phyloP scores from a whole-genome alignment of 2,797 vertebrate species.

The Fistularia commersonii region DNA sequence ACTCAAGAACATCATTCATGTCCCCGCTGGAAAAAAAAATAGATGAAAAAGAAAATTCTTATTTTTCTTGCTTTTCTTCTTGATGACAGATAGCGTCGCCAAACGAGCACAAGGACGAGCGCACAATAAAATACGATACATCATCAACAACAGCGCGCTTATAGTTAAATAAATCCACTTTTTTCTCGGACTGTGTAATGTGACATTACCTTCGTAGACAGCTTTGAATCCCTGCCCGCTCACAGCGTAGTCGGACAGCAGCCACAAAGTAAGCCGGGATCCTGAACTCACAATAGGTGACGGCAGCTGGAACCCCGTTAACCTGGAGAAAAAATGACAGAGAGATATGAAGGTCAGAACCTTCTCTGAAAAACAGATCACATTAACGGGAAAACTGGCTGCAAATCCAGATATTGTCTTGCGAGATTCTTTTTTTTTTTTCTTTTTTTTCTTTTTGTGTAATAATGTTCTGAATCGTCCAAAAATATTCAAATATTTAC shows the following conservation, averaged over 20 bases:
- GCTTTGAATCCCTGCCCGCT: constrained; percentile 97
- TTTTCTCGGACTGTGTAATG: background rate
- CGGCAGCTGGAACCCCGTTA: constrained; percentile 97
- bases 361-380: constrained; percentile 15
- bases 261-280: constrained; percentile 87
- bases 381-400: constrained; percentile 41
- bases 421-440: constrained; percentile 30
- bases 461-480: constrained; percentile 34
- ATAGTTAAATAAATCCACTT: too few species aligned
- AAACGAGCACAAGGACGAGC: too few species aligned
- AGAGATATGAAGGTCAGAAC: constrained; percentile 25
- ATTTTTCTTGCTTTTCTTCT: background rate
- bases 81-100: too few species aligned
- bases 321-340: constrained; percentile 69
- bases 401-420: constrained; percentile 44
- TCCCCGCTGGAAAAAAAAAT: background rate
- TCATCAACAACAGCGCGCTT: too few species aligned
- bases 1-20: background rate
- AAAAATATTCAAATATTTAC: too few species aligned
- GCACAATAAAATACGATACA: too few species aligned
- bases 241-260: constrained; percentile 94
- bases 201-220: constrained; percentile 87
- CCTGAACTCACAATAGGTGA: constrained; percentile 91
- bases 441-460: background rate
- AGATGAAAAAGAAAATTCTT: background rate